These are phyloP conservation scores for Ciconia maguari DNA, from an alignment of 2,113 vertebrate species.

Conservation along the genomic window DNA sequence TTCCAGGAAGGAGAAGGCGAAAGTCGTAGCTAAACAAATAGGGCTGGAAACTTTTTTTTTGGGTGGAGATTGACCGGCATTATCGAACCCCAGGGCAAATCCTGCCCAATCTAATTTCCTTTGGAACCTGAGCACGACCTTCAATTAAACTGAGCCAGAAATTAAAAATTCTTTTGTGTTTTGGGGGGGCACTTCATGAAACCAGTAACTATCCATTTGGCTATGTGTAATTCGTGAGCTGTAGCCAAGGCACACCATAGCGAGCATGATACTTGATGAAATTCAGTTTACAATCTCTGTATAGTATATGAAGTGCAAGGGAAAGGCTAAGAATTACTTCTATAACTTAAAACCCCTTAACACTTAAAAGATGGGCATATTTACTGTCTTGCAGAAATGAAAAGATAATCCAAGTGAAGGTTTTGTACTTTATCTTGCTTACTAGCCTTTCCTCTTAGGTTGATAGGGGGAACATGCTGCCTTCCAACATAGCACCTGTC, in stretches of 20 bases:
- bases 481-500: conserved; percentile 73
- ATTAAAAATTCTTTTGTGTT: background rate
- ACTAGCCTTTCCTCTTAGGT: background rate
- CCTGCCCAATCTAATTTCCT: background rate
- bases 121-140: background rate
- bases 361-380: background rate
- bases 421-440: background rate
- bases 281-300: background rate
- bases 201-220: background rate
- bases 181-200: background rate
- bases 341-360: background rate
- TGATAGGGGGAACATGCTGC: conserved; percentile 45
- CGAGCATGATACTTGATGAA: background rate
- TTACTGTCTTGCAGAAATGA: background rate
- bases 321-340: background rate
- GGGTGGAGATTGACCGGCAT: background rate
- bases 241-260: background rate
- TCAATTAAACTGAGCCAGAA: conserved; percentile 12
- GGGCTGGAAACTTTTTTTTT: background rate
- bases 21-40: background rate
- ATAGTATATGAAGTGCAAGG: background rate
- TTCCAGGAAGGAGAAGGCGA: background rate
- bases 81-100: background rate
- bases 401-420: background rate
- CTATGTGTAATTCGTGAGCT: background rate